phyloP scores from a whole-genome alignment of 2,888 invertebrate genomes.

The Silvanus unidentatus region DNA sequence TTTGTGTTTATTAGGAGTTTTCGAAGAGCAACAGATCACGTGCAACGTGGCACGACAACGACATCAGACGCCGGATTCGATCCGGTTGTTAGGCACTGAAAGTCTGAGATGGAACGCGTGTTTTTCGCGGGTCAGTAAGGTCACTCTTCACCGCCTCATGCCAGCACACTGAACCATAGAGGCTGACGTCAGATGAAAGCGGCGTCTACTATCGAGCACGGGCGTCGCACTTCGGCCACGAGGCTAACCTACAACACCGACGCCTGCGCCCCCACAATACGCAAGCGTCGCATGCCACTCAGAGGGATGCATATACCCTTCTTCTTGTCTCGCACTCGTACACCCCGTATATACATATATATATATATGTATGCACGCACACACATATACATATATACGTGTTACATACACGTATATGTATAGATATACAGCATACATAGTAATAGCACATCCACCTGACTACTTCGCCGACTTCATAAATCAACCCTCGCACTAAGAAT shows the following conservation, averaged over 20 bases:
- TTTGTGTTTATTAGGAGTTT: neutral
- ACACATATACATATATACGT: no score
- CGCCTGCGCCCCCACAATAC: conserved; percentile 36
- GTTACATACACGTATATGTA: no score
- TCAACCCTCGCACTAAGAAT: conserved; percentile 21
- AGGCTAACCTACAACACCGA: conserved; percentile 37
- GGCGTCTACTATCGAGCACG: conserved; percentile 45
- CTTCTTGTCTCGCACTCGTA: conserved; percentile 7
- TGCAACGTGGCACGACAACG: conserved; percentile 12
- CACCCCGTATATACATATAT: no score
- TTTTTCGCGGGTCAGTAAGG: conserved; percentile 34
- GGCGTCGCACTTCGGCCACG: conserved; percentile 43
- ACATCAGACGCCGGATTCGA: conserved; percentile 7
- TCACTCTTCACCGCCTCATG: conserved; percentile 44
- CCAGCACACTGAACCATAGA: conserved; percentile 40
- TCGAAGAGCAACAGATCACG: conserved; percentile 17
- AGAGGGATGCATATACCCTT: conserved; percentile 25
- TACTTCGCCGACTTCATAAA: conserved; percentile 22
- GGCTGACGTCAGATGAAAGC: conserved; percentile 42
- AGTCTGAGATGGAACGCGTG: conserved; percentile 21
- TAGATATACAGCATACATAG: no score
- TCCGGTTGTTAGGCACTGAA: conserved; percentile 20
- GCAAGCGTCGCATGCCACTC: conserved; percentile 31
- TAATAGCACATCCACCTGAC: conserved; percentile 26
- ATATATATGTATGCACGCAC: no score